Conservation (phyloP, 2,113 vertebrate genomes). For the Mustelus asterias region DNA sequence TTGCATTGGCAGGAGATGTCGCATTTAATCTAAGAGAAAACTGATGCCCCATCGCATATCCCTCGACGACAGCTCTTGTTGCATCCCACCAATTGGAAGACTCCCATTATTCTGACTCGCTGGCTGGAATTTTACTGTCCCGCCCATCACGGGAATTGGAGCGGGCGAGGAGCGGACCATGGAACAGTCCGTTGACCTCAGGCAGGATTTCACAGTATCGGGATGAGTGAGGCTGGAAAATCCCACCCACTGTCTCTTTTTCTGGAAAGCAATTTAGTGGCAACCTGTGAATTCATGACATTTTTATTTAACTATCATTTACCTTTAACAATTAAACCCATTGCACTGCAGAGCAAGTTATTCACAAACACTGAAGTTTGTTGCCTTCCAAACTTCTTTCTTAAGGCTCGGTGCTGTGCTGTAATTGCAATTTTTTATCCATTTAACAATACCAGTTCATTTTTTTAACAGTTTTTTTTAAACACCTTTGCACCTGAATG, state of each 20-base stretch:
- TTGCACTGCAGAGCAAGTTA: background rate
- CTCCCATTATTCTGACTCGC: background rate
- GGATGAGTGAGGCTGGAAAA: background rate
- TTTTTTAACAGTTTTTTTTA: background rate
- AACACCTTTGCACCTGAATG: background rate
- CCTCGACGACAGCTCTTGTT: background rate
- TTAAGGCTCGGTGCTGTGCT: background rate
- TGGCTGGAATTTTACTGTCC: too few species aligned
- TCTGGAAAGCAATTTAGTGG: background rate
- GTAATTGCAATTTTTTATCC: background rate
- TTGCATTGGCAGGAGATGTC: too few species aligned
- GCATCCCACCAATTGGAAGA: background rate
- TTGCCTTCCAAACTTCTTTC: background rate
- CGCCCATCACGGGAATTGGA: too few species aligned
- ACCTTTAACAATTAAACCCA: background rate
- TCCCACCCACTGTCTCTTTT: too few species aligned
- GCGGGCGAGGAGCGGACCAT: too few species aligned
- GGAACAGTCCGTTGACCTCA: too few species aligned
- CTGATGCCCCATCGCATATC: background rate
- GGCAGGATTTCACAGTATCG: too few species aligned
- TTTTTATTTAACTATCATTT: background rate
- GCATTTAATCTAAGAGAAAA: background rate
- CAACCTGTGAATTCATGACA: background rate
- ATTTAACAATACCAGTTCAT: background rate
- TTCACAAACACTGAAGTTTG: background rate